A percentile compares a stretch with the other conserved stretches of the same genome.
Evolutionary conservation across 2,113 vertebrate genomes (phyloP).

Genomic region (Coptodon bakossiorum): DNA sequence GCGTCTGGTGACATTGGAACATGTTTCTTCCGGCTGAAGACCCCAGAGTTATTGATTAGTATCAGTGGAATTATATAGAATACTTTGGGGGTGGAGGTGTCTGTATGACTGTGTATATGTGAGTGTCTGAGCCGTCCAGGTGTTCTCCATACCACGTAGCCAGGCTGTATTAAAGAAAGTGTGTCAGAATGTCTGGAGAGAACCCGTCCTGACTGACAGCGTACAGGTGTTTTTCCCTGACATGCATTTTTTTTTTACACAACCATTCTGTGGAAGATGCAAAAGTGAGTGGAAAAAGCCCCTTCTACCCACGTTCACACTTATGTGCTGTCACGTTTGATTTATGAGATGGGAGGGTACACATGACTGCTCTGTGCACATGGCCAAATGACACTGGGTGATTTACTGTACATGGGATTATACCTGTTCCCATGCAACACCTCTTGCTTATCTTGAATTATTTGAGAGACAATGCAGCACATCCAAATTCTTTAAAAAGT

Average conservation of each 20-base stretch:
- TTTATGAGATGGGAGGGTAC: slow-evolving; percentile 27
- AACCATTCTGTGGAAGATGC: slow-evolving; percentile 9
- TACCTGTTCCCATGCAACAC: background rate
- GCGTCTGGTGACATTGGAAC: background rate
- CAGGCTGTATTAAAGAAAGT: slow-evolving; percentile 48
- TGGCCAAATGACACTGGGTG: slow-evolving; percentile 6
- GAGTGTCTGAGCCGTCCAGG: slow-evolving; percentile 45
- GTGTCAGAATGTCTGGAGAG: slow-evolving; percentile 56
- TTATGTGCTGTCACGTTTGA: slow-evolving; percentile 12
- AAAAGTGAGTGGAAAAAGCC: background rate
- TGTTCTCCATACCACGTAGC: slow-evolving; percentile 50
- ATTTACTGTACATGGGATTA: slow-evolving; percentile 29
- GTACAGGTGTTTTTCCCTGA: slow-evolving; percentile 39
- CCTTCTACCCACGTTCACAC: slow-evolving; percentile 1
- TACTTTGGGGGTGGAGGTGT: background rate
- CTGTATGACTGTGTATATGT: background rate
- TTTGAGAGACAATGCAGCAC: background rate
- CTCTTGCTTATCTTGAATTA: background rate
- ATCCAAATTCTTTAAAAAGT: background rate
- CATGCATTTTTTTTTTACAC: slow-evolving; percentile 31
- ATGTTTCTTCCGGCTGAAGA: background rate
- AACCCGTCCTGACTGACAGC: background rate
- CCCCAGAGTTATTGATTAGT: background rate
- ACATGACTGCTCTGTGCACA: background rate
- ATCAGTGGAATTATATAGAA: background rate